Percentiles rank a stretch among this genome's conserved stretches.
Conservation (phyloP, 37 sponge, comb jelly and placozoan genomes). For the Dysidea cf. avara region DNA sequence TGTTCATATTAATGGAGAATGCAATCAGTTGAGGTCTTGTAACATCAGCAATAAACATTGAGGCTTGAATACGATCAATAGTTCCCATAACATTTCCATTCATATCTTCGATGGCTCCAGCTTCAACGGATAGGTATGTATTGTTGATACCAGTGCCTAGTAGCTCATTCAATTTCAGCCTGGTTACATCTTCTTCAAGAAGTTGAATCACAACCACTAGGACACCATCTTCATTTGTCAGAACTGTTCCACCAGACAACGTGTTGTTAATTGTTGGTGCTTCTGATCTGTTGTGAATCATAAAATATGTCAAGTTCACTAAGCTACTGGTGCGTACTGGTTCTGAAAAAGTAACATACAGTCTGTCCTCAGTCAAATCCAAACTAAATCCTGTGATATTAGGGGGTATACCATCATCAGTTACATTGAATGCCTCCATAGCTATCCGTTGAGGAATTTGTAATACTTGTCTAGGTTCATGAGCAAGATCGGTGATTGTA, state of each 20-base stretch:
- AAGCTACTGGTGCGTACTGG: conserved; percentile 74
- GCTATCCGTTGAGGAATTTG: conserved; percentile 25
- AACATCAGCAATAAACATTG: conserved; percentile 54
- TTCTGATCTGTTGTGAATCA: conserved; percentile 36
- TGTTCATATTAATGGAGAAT: conserved; percentile 76
- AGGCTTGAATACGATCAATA: conserved; percentile 33
- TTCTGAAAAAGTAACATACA: conserved; percentile 80
- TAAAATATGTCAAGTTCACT: conserved; percentile 55
- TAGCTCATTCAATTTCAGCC: conserved; percentile 47
- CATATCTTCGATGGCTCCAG: conserved; percentile 68
- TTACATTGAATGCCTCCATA: conserved; percentile 24
- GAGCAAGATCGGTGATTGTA: conserved; percentile 64
- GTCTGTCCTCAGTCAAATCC: conserved; percentile 55
- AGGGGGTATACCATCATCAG: conserved; percentile 64
- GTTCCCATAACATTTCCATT: conserved; percentile 28
- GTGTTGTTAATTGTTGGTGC: background rate
- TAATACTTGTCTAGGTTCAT: conserved; percentile 32
- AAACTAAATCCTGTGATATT: conserved; percentile 62
- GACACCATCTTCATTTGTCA: conserved; percentile 58
- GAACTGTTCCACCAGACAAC: conserved; percentile 58
- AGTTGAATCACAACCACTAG: conserved; percentile 47
- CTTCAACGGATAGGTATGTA: conserved; percentile 61
- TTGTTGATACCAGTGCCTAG: conserved; percentile 54
- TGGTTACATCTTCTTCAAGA: conserved; percentile 44
- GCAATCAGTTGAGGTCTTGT: conserved; percentile 64